Conservation (phyloP, 2,113 vertebrate genomes). For the Bos taurus region ARS-UCD2.0 NC_037345.1:49491501-49492000, state of each 20-base stretch:
- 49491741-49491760: neutral
- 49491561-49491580: neutral
- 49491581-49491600: neutral
- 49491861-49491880: too few relatives aligned
- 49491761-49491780: neutral
- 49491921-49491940: neutral
- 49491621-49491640: accelerated
- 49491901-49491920: too few relatives aligned
- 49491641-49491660: neutral
- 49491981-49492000: too few relatives aligned
- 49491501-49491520: constrained; percentile 4
- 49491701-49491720: neutral
- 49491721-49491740: neutral
- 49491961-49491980: neutral
- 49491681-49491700: neutral
- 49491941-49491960: accelerated
- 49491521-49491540: neutral
- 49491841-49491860: too few relatives aligned
- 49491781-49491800: neutral
- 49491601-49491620: neutral
- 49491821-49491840: too few relatives aligned
- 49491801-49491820: neutral
- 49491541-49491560: neutral
- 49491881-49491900: too few relatives aligned
- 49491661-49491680: neutral